phyloP scores from a whole-genome alignment of 2,113 vertebrate species.

The Lophotis ruficrista region DNA sequence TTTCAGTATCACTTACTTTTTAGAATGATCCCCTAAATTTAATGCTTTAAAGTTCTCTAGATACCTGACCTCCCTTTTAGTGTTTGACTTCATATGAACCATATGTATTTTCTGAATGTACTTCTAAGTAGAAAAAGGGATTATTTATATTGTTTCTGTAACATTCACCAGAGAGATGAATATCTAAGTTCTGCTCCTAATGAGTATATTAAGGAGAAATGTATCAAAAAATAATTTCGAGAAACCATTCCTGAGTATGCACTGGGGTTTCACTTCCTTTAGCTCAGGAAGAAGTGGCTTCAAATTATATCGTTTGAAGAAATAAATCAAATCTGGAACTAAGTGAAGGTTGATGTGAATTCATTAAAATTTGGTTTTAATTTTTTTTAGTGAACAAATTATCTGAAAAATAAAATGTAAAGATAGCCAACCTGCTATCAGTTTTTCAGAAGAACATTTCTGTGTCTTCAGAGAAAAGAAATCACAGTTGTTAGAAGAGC shows the following conservation, averaged over 20 bases:
- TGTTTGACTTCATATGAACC: neutral
- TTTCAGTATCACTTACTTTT: neutral
- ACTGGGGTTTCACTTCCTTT: neutral
- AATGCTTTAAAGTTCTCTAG: neutral
- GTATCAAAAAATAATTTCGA: neutral
- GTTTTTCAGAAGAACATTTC: neutral
- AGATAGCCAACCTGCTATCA: neutral
- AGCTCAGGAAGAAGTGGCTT: neutral
- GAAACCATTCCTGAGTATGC: neutral
- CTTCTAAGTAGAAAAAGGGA: neutral
- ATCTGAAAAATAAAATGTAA: neutral
- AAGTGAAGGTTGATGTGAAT: neutral
- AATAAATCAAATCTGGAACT: neutral
- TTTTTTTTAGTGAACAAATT: neutral
- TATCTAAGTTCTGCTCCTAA: neutral
- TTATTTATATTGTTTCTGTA: neutral
- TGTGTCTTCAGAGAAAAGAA: neutral
- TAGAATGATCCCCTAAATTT: neutral
- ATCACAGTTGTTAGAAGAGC: neutral
- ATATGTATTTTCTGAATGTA: neutral
- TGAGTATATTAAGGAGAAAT: neutral
- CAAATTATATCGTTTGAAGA: neutral
- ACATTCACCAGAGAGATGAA: neutral
- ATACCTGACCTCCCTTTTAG: neutral
- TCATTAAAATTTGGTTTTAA: neutral